Percentiles rank a stretch among this genome's conserved stretches.
Conservation (phyloP, 2,797 vertebrate species). For the Muraenolepis orangiensis region DNA sequence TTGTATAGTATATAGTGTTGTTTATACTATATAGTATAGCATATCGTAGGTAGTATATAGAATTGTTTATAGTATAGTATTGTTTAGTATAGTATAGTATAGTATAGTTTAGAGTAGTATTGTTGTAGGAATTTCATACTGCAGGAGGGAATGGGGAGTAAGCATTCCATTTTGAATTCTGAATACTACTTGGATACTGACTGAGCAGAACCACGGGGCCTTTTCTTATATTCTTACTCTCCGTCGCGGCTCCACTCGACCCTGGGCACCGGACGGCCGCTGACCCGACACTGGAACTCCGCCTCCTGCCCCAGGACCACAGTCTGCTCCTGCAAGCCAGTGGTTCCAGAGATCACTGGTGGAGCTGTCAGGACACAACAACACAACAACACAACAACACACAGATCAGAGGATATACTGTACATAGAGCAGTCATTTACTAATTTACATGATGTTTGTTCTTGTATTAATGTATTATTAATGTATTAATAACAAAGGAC, state of each 20-base stretch:
- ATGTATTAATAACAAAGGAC: not conserved
- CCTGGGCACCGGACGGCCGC: slow-evolving; percentile 74
- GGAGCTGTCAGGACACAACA: slow-evolving; percentile 67
- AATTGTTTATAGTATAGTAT: too few species aligned
- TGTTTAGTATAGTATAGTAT: too few species aligned
- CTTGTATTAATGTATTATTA: not conserved
- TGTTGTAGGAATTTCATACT: too few species aligned
- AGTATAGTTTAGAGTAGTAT: not conserved
- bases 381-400: slow-evolving; percentile 15
- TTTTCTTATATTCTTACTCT: slow-evolving; percentile 72
- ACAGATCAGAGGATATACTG: not conserved
- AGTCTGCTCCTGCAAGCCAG: slow-evolving; percentile 73
- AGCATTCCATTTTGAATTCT: too few species aligned
- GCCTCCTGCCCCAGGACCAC: slow-evolving; percentile 73
- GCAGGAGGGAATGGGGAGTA: too few species aligned
- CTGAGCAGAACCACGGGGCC: not conserved
- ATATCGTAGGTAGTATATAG: too few species aligned
- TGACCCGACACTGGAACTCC: slow-evolving; percentile 76
- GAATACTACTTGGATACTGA: not conserved
- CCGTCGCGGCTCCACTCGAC: slow-evolving; percentile 87
- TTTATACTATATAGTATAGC: too few species aligned
- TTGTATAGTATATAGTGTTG: too few species aligned
- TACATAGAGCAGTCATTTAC: not conserved
- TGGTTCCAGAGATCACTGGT: slow-evolving; percentile 76
- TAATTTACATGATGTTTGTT: not conserved